Evolutionary conservation across 2,113 vertebrate genomes (phyloP).

Genomic region (Hemibagrus wyckioides): DNA sequence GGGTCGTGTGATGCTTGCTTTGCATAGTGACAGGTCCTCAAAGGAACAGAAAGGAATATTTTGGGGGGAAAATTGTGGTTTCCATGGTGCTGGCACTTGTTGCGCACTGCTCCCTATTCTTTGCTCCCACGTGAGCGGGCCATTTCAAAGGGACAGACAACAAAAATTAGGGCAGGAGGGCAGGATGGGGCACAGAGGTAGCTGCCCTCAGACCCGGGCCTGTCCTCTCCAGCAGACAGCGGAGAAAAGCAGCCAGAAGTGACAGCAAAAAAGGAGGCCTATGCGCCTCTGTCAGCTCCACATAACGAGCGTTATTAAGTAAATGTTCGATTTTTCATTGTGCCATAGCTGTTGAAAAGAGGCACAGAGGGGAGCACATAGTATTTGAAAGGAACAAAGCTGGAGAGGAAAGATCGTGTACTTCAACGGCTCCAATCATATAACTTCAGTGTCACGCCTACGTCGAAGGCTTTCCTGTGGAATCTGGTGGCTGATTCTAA

Average conservation of each 20-base stretch:
- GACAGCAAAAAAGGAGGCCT: slow-evolving; percentile 73
- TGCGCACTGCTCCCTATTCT: slow-evolving; percentile 83
- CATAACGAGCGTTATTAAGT: slow-evolving; percentile 75
- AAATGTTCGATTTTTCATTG: slow-evolving; percentile 77
- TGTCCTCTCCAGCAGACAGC: slow-evolving; percentile 68
- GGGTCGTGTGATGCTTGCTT: slow-evolving; percentile 92
- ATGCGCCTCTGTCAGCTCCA: slow-evolving; percentile 72
- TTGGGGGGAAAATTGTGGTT: slow-evolving; percentile 87
- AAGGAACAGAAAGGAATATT: slow-evolving; percentile 86
- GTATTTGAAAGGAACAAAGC: slow-evolving; percentile 48
- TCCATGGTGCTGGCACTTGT: slow-evolving; percentile 91
- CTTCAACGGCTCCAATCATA: slow-evolving; percentile 58
- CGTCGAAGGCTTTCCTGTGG: slow-evolving; percentile 84
- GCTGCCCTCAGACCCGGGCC: slow-evolving; percentile 73
- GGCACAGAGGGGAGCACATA: slow-evolving; percentile 46
- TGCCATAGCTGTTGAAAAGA: slow-evolving; percentile 51
- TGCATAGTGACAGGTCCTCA: slow-evolving; percentile 95
- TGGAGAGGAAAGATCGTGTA: slow-evolving; percentile 51
- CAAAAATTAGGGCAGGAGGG: slow-evolving; percentile 76
- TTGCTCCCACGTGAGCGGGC: slow-evolving; percentile 75
- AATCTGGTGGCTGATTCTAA: slow-evolving; percentile 66
- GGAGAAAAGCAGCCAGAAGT: slow-evolving; percentile 74
- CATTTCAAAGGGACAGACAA: slow-evolving; percentile 81
- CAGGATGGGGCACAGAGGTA: slow-evolving; percentile 72
- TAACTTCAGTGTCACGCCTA: slow-evolving; percentile 80